These are phyloP conservation scores for Archocentrus centrarchus DNA, from an alignment of 2,113 vertebrate genomes.

Conservation along the genomic window DNA sequence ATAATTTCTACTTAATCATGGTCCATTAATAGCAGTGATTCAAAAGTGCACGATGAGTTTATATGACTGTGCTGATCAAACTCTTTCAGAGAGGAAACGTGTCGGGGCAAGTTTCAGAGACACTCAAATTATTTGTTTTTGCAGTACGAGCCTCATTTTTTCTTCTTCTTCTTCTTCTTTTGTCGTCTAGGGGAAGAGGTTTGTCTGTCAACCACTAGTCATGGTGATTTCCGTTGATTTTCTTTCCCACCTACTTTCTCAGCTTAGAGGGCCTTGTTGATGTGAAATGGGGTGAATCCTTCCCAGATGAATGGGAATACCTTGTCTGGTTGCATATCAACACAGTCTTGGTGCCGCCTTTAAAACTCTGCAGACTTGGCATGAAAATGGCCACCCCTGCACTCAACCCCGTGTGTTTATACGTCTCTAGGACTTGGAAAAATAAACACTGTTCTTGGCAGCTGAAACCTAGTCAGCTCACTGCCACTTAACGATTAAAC, in stretches of 20 bases:
- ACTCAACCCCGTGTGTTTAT: constrained; percentile 68
- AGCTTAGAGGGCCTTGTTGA: constrained; percentile 69
- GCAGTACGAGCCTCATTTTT: constrained; percentile 42
- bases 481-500: constrained; percentile 51
- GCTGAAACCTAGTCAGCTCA: constrained; percentile 29
- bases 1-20: constrained; percentile 12
- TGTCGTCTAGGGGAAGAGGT: constrained; percentile 36
- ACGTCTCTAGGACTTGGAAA: constrained; percentile 67
- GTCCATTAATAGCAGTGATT: constrained; percentile 25
- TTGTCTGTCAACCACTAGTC: constrained; percentile 69
- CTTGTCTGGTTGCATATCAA: constrained; percentile 56
- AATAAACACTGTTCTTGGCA: constrained; percentile 75
- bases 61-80: constrained; percentile 10
- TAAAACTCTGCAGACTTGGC: constrained; percentile 61
- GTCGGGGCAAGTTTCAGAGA: constrained; percentile 52
- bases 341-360: constrained; percentile 44
- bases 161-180: constrained; percentile 29
- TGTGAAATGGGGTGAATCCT: constrained; percentile 74
- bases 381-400: constrained; percentile 48
- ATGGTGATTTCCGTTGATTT: constrained; percentile 51
- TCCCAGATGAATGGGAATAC: constrained; percentile 68
- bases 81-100: background rate
- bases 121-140: constrained; percentile 63
- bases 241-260: constrained; percentile 46
- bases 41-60: constrained; percentile 11